Conservation (phyloP, 2,113 vertebrate genomes). For the Apodemus sylvaticus region DNA sequence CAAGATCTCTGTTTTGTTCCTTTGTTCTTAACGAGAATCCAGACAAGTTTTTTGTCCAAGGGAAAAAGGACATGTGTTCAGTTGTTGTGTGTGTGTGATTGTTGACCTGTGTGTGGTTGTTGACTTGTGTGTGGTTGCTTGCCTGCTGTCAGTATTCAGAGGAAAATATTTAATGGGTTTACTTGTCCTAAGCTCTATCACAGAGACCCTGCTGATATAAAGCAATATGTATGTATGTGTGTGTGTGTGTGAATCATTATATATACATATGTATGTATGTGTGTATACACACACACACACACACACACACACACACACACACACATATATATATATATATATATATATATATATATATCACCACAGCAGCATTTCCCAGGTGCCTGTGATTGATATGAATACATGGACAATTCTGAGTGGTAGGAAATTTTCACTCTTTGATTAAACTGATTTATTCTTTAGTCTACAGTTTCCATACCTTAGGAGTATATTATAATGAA, state of each 20-base stretch:
- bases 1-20: constrained; percentile 8
- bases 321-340: too few relatives aligned
- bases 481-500: background rate
- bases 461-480: background rate
- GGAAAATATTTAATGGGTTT: background rate
- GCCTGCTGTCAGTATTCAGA: constrained; percentile 25
- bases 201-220: background rate
- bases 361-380: background rate
- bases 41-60: background rate
- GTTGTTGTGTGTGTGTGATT: background rate
- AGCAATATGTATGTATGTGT: background rate
- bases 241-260: too few relatives aligned
- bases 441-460: background rate
- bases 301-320: too few relatives aligned
- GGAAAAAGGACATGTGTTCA: background rate
- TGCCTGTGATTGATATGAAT: background rate
- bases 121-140: too few relatives aligned
- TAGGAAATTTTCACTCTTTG: constrained; percentile 5
- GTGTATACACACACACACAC: too few relatives aligned
- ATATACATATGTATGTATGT: too few relatives aligned
- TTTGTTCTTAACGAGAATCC: background rate
- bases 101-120: too few relatives aligned
- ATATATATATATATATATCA: background rate
- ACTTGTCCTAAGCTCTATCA: background rate
- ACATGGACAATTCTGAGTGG: background rate